Conservation (phyloP, 2,888 invertebrate species). For the Agriopis marginaria region DNA sequence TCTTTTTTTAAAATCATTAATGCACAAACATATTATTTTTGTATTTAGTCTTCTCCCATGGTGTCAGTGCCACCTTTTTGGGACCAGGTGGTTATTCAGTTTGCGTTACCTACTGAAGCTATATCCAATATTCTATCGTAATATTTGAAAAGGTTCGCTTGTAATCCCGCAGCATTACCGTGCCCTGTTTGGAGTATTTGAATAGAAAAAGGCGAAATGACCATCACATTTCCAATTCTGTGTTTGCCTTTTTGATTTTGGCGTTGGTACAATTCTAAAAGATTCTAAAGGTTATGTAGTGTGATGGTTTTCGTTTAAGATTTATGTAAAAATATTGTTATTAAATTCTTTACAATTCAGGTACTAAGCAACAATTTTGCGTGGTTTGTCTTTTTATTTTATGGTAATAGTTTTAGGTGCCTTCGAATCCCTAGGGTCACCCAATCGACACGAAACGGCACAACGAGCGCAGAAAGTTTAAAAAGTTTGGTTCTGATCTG, state of each 20-base stretch:
- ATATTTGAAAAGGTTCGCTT: not conserved
- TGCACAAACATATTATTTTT: no score
- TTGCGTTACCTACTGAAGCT: not conserved
- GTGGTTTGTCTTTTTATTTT: no score
- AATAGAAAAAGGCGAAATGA: slow-evolving; percentile 7
- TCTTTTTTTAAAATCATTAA: no score
- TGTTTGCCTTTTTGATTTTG: slow-evolving; percentile 9
- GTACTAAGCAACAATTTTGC: no score
- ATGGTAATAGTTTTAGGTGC: no score
- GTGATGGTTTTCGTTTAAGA: not conserved
- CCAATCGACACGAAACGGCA: no score
- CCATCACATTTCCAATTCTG: slow-evolving; percentile 1
- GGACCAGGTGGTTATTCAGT: slow-evolving; percentile 1
- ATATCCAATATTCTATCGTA: not conserved
- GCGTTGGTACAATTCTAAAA: not conserved
- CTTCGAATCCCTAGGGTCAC: no score
- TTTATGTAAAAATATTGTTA: not conserved
- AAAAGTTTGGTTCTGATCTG: no score
- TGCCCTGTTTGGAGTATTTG: not conserved
- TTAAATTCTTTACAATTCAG: no score
- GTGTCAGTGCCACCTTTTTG: not conserved
- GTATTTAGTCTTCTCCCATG: no score
- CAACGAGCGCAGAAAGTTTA: no score
- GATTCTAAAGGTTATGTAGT: not conserved
- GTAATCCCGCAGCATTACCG: slow-evolving; percentile 1